Conservation (phyloP, 2,888 invertebrate genomes). For the Smittia aterrima region DNA sequence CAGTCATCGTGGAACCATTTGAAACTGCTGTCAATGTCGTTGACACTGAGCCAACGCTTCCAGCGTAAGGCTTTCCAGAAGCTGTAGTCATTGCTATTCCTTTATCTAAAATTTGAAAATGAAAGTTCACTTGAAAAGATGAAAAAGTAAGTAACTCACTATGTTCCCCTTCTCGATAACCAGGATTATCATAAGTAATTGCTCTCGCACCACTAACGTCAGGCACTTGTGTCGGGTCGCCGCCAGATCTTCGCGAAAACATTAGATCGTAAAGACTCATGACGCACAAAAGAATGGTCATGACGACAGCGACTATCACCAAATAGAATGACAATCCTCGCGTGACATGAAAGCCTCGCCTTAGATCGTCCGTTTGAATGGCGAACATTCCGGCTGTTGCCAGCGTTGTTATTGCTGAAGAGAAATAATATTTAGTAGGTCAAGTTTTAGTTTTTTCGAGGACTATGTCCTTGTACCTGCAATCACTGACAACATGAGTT, state of each 20-base stretch:
- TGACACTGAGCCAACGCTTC: constrained; percentile 70
- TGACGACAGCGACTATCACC: constrained; percentile 74
- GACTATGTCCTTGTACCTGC: constrained; percentile 64
- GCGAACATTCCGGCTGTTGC: constrained; percentile 81
- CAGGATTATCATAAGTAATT: constrained; percentile 82
- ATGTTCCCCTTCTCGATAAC: constrained; percentile 69
- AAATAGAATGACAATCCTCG: constrained; percentile 84
- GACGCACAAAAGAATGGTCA: constrained; percentile 73
- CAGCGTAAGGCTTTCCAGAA: constrained; percentile 78
- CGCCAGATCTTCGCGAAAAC: constrained; percentile 71
- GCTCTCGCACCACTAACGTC: constrained; percentile 60
- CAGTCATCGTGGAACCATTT: constrained; percentile 53
- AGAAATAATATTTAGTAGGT: constrained; percentile 30
- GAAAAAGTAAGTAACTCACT: background rate
- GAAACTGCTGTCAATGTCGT: constrained; percentile 69
- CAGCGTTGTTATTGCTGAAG: constrained; percentile 75
- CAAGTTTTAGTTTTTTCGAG: background rate
- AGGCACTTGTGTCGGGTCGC: constrained; percentile 71
- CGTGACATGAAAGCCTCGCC: constrained; percentile 69
- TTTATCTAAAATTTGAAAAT: constrained; percentile 47
- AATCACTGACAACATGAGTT: constrained; percentile 72
- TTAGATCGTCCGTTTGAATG: constrained; percentile 77
- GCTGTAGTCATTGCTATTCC: constrained; percentile 84
- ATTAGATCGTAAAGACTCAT: constrained; percentile 78
- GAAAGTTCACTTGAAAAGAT: background rate